Percentiles rank a stretch among this genome's conserved stretches.
phyloP scores from a whole-genome alignment of 2,113 vertebrate species.

The Cromileptes altivelis region DNA sequence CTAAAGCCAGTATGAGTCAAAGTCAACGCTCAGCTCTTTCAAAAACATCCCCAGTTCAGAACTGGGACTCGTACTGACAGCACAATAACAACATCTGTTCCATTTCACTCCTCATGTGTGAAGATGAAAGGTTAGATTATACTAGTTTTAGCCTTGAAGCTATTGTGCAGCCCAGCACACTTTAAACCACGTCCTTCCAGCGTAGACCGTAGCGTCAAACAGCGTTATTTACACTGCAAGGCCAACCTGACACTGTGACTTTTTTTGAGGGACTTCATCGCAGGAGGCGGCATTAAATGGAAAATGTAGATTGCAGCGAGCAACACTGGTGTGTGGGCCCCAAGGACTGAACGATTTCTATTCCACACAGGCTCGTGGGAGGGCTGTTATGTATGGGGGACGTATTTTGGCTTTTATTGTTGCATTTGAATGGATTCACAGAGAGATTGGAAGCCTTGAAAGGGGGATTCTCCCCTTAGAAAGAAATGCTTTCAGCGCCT shows the following conservation, averaged over 20 bases:
- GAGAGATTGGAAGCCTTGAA: slow-evolving; percentile 62
- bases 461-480: slow-evolving; percentile 60
- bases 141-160: slow-evolving; percentile 4
- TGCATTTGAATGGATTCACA: slow-evolving; percentile 74
- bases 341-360: slow-evolving; percentile 41
- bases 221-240: slow-evolving; percentile 49
- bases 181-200: slow-evolving; percentile 26
- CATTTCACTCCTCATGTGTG: neutral
- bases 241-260: slow-evolving; percentile 10
- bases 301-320: slow-evolving; percentile 45
- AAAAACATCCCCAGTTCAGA: neutral
- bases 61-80: neutral
- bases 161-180: slow-evolving; percentile 12
- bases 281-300: slow-evolving; percentile 38
- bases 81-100: slow-evolving; percentile 10
- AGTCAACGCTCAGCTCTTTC: neutral
- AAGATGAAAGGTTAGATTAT: slow-evolving; percentile 13
- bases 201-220: slow-evolving; percentile 14
- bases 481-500: slow-evolving; percentile 61
- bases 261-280: neutral
- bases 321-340: slow-evolving; percentile 20
- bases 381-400: slow-evolving; percentile 50
- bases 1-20: neutral
- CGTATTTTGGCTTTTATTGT: slow-evolving; percentile 71
- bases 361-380: slow-evolving; percentile 53